These are phyloP conservation scores for Callosobruchus maculatus DNA, from an alignment of 2,888 invertebrate genomes.

Conservation along the genomic window DNA sequence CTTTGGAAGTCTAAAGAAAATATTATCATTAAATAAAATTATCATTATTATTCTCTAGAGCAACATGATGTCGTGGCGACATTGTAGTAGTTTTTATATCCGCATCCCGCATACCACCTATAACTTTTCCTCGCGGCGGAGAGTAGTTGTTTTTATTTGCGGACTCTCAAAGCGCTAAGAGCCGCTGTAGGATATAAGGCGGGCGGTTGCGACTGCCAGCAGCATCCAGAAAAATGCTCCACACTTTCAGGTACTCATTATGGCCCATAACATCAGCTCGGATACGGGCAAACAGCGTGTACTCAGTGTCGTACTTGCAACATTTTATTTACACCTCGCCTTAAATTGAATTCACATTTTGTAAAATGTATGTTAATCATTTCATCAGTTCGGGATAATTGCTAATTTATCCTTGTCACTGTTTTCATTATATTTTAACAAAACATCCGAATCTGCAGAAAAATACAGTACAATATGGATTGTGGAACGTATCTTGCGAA, in stretches of 20 bases:
- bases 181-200: background rate
- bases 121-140: background rate
- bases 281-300: background rate
- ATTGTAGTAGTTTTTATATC: background rate
- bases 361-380: no score
- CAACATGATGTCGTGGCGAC: background rate
- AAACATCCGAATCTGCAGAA: no score
- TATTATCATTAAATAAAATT: no score
- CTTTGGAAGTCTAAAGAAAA: no score
- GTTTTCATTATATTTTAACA: no score
- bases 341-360: no score
- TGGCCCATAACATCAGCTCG: background rate
- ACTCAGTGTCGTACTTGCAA: background rate
- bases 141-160: background rate
- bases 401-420: no score
- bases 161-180: background rate
- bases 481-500: no score
- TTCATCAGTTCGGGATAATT: no score
- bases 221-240: background rate
- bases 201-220: background rate
- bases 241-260: background rate
- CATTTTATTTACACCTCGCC: no score
- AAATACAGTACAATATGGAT: no score
- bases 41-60: no score
- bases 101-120: background rate